phyloP scores from a whole-genome alignment of 2,797 vertebrate species.

The Arnoldichthys spilopterus region DNA sequence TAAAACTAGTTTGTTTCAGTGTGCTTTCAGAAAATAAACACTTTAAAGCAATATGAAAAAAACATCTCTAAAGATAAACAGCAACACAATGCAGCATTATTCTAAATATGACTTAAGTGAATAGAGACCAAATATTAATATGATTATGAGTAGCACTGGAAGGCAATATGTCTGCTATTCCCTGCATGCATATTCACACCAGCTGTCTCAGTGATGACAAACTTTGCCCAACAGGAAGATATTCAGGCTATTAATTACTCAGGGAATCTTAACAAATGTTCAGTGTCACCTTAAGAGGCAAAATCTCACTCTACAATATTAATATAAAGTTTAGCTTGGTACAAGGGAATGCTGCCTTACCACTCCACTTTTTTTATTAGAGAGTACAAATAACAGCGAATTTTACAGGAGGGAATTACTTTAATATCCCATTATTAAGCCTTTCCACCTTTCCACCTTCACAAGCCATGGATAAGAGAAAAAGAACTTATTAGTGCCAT shows the following conservation, averaged over 20 bases:
- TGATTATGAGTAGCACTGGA: slow-evolving; percentile 36
- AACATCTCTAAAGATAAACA: slow-evolving; percentile 17
- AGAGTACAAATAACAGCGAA: slow-evolving; percentile 34
- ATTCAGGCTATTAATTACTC: slow-evolving; percentile 44
- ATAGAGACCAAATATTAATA: slow-evolving; percentile 46
- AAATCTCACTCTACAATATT: slow-evolving; percentile 26
- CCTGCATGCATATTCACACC: slow-evolving; percentile 47
- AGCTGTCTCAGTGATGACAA: slow-evolving; percentile 41
- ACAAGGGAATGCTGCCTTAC: slow-evolving; percentile 21
- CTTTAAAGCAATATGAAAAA: background rate
- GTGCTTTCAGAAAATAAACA: background rate
- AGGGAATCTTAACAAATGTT: slow-evolving; percentile 45
- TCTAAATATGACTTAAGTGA: slow-evolving; percentile 8
- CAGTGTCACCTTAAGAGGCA: slow-evolving; percentile 14
- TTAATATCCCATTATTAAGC: slow-evolving; percentile 36
- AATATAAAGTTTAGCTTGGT: slow-evolving; percentile 19
- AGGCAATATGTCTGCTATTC: slow-evolving; percentile 23
- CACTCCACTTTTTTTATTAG: slow-evolving; percentile 16
- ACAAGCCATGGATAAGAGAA: slow-evolving; percentile 3
- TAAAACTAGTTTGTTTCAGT: background rate
- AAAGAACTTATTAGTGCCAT: slow-evolving; percentile 12
- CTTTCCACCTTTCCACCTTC: slow-evolving; percentile 3
- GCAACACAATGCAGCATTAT: background rate
- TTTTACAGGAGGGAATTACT: slow-evolving; percentile 27
- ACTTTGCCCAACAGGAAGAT: slow-evolving; percentile 45